Evolutionary conservation across 2,113 vertebrate genomes (phyloP).

Genomic region (Chrysochloris asiatica): DNA sequence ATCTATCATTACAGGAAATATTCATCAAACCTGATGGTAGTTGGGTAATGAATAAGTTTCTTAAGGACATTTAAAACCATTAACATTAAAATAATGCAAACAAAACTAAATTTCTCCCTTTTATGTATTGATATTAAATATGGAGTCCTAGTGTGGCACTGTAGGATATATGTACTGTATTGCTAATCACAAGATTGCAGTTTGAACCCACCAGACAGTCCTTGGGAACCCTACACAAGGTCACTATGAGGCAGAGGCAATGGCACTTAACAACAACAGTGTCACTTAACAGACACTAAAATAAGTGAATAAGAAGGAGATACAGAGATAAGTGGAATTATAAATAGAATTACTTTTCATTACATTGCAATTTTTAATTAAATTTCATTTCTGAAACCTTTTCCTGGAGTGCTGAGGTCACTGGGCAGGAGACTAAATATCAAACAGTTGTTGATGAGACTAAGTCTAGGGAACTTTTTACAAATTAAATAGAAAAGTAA

Average conservation of each 20-base stretch:
- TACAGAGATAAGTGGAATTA: not conserved
- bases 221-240: too few relatives aligned
- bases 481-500: conserved; percentile 39
- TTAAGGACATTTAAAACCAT: conserved; percentile 20
- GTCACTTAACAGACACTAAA: too few relatives aligned
- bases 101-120: not conserved
- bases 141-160: too few relatives aligned
- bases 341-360: not conserved
- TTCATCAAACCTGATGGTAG: conserved; percentile 21
- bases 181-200: too few relatives aligned
- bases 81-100: conserved; percentile 8
- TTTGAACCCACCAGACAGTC: too few relatives aligned
- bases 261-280: too few relatives aligned
- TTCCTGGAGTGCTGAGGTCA: too few relatives aligned
- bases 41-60: not conserved
- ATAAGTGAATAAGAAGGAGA: not conserved
- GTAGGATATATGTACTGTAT: too few relatives aligned
- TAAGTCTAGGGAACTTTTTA: conserved; percentile 17
- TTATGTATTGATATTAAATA: not conserved
- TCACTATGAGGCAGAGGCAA: too few relatives aligned
- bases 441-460: too few relatives aligned
- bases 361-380: conserved; percentile 29
- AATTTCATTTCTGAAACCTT: conserved; percentile 32
- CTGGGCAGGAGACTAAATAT: too few relatives aligned
- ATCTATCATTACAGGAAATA: not conserved